Conservation (phyloP, 2,113 vertebrate species). For the Potamarius usumacintae region DNA sequence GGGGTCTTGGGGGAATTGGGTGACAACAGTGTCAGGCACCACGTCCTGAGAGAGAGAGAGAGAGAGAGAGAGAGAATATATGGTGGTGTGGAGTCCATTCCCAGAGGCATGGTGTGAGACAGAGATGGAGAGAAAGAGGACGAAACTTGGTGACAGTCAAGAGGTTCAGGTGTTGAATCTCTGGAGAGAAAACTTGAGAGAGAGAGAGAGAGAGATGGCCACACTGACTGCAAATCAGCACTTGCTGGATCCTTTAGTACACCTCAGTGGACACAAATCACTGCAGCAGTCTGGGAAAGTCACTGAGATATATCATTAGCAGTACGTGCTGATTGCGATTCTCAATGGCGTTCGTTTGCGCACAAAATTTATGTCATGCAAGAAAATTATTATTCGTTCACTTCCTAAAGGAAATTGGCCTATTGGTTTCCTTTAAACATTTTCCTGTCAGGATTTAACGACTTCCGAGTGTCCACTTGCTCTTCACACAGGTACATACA, state of each 20-base stretch:
- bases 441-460: background rate
- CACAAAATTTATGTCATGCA: background rate
- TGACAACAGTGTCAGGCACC: constrained; percentile 64
- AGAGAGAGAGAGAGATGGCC: constrained; percentile 25
- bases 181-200: constrained; percentile 27
- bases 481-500: background rate
- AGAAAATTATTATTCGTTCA: background rate
- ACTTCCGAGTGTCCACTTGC: background rate
- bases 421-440: background rate
- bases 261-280: constrained; percentile 34
- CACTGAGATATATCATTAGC: constrained; percentile 4
- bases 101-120: constrained; percentile 37
- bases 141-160: constrained; percentile 40
- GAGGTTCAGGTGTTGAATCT: constrained; percentile 40
- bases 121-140: constrained; percentile 33
- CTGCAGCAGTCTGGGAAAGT: constrained; percentile 5
- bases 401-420: background rate
- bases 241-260: constrained; percentile 27
- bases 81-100: constrained; percentile 33
- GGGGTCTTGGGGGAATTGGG: constrained; percentile 53
- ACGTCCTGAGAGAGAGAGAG: constrained; percentile 57
- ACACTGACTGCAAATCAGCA: constrained; percentile 37
- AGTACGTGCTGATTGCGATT: background rate
- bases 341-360: constrained; percentile 6
- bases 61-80: constrained; percentile 45